These are phyloP conservation scores for Atta texana DNA, from an alignment of 1,140 invertebrate species.

Conservation along the genomic window DNA sequence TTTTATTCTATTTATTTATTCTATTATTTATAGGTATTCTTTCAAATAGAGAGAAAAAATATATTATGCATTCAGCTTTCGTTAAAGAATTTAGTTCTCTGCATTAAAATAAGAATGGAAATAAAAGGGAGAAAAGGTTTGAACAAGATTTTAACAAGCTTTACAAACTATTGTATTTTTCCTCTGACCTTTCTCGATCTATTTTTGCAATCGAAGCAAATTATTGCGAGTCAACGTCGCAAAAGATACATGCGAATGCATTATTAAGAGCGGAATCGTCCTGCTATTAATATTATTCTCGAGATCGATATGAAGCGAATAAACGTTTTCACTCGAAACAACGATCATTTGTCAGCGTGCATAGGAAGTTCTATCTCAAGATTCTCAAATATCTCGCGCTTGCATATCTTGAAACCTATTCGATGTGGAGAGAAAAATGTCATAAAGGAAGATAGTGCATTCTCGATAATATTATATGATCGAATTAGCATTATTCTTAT, in stretches of 20 bases:
- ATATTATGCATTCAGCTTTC: neutral
- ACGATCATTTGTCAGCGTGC: neutral
- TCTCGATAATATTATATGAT: neutral
- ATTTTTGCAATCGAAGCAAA: slow-evolving; percentile 39
- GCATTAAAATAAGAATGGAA: neutral
- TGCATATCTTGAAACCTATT: neutral
- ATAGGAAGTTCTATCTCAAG: neutral
- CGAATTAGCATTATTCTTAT: slow-evolving; percentile 6
- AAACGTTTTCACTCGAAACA: slow-evolving; percentile 21
- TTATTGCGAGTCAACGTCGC: slow-evolving; percentile 37
- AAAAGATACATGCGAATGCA: slow-evolving; percentile 42
- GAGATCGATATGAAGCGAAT: slow-evolving; percentile 48
- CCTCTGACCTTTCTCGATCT: slow-evolving; percentile 37
- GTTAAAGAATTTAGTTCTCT: too few species aligned
- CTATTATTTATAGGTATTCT: neutral
- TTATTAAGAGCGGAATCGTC: slow-evolving; percentile 48
- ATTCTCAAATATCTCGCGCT: neutral
- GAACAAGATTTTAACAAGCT: neutral
- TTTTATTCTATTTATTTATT: slow-evolving; percentile 13
- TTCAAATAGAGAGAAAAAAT: neutral
- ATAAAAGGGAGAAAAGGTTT: neutral
- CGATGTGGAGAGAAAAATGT: neutral
- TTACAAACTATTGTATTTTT: slow-evolving; percentile 41
- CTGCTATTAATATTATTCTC: slow-evolving; percentile 43
- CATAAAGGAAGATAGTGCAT: neutral